Evolutionary conservation across 2,888 invertebrate species (phyloP).

Genomic region (Ryuthela nishihirai): DNA sequence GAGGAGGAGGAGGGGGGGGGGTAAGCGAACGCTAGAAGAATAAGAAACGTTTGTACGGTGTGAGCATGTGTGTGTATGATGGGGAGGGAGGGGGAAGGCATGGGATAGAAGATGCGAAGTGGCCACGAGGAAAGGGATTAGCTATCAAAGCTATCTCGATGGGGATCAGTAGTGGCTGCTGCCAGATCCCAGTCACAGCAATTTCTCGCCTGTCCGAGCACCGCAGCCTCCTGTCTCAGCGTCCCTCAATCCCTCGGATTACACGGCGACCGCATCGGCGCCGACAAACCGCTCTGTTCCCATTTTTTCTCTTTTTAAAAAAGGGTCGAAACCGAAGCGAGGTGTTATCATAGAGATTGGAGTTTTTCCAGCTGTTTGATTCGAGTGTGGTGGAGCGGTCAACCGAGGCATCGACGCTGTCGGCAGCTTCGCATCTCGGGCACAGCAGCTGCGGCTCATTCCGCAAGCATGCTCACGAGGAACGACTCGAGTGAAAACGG

Average conservation of each 20-base stretch:
- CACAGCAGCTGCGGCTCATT: too few relatives aligned
- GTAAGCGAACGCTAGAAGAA: too few relatives aligned
- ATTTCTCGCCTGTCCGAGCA: conserved; percentile 32
- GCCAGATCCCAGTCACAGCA: not conserved
- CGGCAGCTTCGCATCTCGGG: too few relatives aligned
- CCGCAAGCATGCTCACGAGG: too few relatives aligned
- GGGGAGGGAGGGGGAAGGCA: not conserved
- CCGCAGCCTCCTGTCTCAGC: not conserved
- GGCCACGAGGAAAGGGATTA: conserved; percentile 32
- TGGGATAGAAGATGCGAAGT: not conserved
- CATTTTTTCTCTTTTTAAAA: too few relatives aligned
- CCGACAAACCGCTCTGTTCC: conserved; percentile 16
- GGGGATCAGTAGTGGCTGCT: conserved; percentile 3
- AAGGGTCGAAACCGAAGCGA: too few relatives aligned
- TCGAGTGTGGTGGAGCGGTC: too few relatives aligned
- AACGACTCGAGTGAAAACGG: too few relatives aligned
- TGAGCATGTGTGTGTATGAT: not conserved
- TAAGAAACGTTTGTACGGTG: not conserved
- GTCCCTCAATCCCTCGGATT: conserved; percentile 20
- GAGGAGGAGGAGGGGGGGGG: too few relatives aligned
- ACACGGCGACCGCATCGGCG: conserved; percentile 4
- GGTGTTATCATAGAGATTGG: too few relatives aligned
- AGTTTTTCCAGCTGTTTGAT: too few relatives aligned
- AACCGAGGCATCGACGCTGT: too few relatives aligned
- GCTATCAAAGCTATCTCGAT: conserved; percentile 26